phyloP scores from a whole-genome alignment of 2,113 vertebrate genomes.

The Hyla sarda region DNA sequence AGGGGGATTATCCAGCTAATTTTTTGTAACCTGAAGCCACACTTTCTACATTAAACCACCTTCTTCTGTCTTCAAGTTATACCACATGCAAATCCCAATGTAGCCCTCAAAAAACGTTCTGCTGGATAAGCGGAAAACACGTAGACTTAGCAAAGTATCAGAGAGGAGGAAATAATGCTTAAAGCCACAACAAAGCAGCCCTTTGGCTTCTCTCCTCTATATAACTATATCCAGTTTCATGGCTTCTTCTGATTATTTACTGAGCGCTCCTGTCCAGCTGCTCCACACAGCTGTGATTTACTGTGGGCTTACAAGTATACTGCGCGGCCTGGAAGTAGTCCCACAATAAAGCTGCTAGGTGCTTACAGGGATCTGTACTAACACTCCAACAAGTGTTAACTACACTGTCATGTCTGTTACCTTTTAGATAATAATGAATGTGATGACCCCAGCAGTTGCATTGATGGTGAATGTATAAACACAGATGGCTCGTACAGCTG shows the following conservation, averaged over 20 bases:
- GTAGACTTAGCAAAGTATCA: constrained; percentile 61
- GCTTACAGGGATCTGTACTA: constrained; percentile 60
- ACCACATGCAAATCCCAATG: constrained; percentile 63
- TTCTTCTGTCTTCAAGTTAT: constrained; percentile 63
- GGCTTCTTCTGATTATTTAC: constrained; percentile 61
- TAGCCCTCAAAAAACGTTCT: constrained; percentile 62
- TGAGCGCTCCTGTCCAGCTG: constrained; percentile 46
- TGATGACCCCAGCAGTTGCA: constrained; percentile 85
- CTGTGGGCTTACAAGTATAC: constrained; percentile 59
- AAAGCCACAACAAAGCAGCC: constrained; percentile 58
- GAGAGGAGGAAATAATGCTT: constrained; percentile 68
- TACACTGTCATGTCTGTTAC: constrained; percentile 60
- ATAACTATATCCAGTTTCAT: constrained; percentile 60
- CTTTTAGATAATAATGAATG: constrained; percentile 91
- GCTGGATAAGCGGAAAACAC: constrained; percentile 69
- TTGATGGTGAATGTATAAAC: constrained; percentile 88
- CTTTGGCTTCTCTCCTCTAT: constrained; percentile 67
- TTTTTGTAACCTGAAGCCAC: constrained; percentile 54
- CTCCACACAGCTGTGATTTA: constrained; percentile 3
- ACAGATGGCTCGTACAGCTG: constrained; percentile 91
- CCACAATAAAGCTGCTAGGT: constrained; percentile 32
- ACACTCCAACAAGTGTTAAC: constrained; percentile 43
- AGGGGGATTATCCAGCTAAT: constrained; percentile 62
- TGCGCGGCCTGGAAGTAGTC: constrained; percentile 45
- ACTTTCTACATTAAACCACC: constrained; percentile 62